These are phyloP conservation scores for Tortricodes alternella DNA, from an alignment of 2,888 invertebrate species.

Conservation along the genomic window DNA sequence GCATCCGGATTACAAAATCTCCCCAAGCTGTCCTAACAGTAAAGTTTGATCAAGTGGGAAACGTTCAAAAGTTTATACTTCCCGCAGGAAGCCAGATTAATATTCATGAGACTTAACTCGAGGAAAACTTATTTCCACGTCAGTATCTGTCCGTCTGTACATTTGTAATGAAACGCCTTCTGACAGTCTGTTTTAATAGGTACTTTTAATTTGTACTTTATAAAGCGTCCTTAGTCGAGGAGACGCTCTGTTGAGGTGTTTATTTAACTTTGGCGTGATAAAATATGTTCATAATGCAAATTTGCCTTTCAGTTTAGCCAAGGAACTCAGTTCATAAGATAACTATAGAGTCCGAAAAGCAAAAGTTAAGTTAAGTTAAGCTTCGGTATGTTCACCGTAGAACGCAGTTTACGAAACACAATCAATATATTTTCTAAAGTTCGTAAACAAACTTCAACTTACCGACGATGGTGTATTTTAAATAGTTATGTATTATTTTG, in stretches of 20 bases:
- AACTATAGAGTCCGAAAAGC: too few relatives aligned
- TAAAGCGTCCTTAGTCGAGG: constrained; percentile 16
- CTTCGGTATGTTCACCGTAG: too few relatives aligned
- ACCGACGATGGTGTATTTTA: too few relatives aligned
- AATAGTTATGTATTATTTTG: too few relatives aligned
- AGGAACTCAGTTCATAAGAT: too few relatives aligned
- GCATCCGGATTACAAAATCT: constrained; percentile 48
- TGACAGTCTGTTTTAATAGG: constrained; percentile 61
- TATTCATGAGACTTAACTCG: constrained; percentile 78
- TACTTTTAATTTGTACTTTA: constrained; percentile 48
- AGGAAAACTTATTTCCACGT: constrained; percentile 76
- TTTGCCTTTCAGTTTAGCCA: not conserved
- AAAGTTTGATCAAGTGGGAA: constrained; percentile 80
- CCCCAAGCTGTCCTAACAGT: constrained; percentile 58
- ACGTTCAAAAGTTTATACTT: constrained; percentile 73
- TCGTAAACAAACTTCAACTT: too few relatives aligned
- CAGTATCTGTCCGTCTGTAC: constrained; percentile 73
- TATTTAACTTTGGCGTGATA: constrained; percentile 16
- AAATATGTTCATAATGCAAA: constrained; percentile 22
- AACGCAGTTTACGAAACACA: too few relatives aligned
- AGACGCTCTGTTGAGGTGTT: constrained; percentile 9
- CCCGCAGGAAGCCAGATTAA: constrained; percentile 74
- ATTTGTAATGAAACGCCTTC: constrained; percentile 73
- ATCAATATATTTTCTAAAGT: too few relatives aligned
- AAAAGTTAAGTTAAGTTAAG: too few relatives aligned